phyloP scores from a whole-genome alignment of 1,140 invertebrate species.

The Drosophila albomicans region DNA sequence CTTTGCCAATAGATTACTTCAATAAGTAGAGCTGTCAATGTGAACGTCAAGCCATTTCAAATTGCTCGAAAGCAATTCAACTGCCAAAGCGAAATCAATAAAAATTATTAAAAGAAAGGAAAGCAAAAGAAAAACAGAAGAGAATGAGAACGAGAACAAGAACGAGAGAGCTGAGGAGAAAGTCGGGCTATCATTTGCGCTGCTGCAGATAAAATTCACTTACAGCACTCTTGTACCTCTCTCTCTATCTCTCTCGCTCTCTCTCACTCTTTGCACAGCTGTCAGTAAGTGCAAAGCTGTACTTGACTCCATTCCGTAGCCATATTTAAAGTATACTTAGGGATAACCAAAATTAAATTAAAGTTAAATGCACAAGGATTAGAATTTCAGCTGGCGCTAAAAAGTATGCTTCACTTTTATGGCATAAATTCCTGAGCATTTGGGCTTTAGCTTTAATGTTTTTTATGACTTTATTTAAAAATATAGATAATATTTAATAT shows the following conservation, averaged over 20 bases:
- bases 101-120: slow-evolving; percentile 45
- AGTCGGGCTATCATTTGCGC: slow-evolving; percentile 7
- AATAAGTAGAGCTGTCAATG: slow-evolving; percentile 55
- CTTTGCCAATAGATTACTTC: slow-evolving; percentile 50
- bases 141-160: slow-evolving; percentile 2
- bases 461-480: not conserved
- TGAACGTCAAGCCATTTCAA: slow-evolving; percentile 38
- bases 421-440: no score
- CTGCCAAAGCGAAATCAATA: slow-evolving; percentile 35
- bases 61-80: slow-evolving; percentile 45
- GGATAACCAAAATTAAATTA: slow-evolving; percentile 1
- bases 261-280: not conserved
- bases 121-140: slow-evolving; percentile 9
- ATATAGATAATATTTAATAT: no score
- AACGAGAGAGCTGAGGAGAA: no score
- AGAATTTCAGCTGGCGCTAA: not conserved
- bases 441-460: no score
- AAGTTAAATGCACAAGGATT: slow-evolving; percentile 4
- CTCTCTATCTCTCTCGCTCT: no score
- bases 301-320: slow-evolving; percentile 9
- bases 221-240: not conserved
- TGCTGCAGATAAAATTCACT: slow-evolving; percentile 22
- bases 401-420: not conserved
- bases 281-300: slow-evolving; percentile 16
- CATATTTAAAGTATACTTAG: slow-evolving; percentile 10